Percentiles rank a stretch among this genome's conserved stretches.
Conservation (phyloP, 2,113 vertebrate genomes). For the Cynocephalus volans region DNA sequence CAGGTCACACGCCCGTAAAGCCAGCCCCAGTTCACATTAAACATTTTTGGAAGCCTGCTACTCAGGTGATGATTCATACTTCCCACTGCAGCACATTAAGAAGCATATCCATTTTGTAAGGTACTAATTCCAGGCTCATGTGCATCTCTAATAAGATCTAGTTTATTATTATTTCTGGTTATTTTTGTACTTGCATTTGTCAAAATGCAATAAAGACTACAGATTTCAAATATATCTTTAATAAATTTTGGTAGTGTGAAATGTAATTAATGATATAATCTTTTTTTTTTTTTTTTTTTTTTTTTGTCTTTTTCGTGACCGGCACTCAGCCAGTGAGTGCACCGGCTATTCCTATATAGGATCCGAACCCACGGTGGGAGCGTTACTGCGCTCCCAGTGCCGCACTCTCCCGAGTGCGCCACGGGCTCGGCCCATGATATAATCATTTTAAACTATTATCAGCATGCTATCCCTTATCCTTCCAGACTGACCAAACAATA, state of each 20-base stretch:
- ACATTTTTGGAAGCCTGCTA: background rate
- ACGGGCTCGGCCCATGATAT: too few species aligned
- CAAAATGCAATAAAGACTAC: background rate
- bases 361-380: too few species aligned
- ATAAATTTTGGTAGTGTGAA: background rate
- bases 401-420: too few species aligned
- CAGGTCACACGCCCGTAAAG: background rate
- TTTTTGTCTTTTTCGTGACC: too few species aligned
- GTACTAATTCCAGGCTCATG: background rate
- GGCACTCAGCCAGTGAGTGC: too few species aligned
- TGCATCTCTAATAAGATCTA: background rate
- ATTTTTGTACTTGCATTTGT: background rate
- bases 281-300: too few species aligned
- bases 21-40: background rate
- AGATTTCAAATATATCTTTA: conserved; percentile 47
- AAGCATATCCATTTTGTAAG: background rate
- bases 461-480: background rate
- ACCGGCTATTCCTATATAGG: too few species aligned
- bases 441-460: background rate
- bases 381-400: too few species aligned
- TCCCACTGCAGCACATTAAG: background rate
- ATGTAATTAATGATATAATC: background rate
- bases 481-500: background rate
- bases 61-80: background rate
- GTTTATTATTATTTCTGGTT: background rate